Conservation (phyloP, 2,888 invertebrate species). For the Elysia crispata region DNA sequence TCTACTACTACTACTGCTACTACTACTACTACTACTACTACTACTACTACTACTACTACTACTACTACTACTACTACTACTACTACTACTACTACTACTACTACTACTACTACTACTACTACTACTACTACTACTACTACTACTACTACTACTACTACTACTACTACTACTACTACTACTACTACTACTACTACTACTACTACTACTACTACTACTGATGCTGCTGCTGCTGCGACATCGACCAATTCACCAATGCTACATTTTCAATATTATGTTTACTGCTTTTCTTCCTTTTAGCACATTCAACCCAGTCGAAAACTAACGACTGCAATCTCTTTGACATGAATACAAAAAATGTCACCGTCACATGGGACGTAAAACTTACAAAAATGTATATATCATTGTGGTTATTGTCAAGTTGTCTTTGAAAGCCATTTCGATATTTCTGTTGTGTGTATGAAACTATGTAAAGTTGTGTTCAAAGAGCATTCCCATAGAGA, state of each 20-base stretch:
- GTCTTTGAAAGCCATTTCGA: too few relatives aligned
- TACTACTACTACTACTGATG: conserved; percentile 38
- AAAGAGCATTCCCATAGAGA: too few relatives aligned
- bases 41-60: conserved; percentile 25
- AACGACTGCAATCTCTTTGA: neutral
- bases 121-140: conserved; percentile 42
- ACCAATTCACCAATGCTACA: conserved; percentile 3
- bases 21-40: conserved; percentile 26
- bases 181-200: conserved; percentile 40
- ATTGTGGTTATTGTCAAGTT: too few relatives aligned
- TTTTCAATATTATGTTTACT: neutral
- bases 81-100: conserved; percentile 36
- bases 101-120: conserved; percentile 41
- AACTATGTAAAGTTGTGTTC: too few relatives aligned
- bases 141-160: conserved; percentile 33
- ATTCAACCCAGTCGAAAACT: neutral
- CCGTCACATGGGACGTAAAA: neutral
- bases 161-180: conserved; percentile 39
- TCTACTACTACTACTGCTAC: conserved; percentile 11
- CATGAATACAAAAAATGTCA: neutral
- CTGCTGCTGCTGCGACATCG: conserved; percentile 22
- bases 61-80: conserved; percentile 42
- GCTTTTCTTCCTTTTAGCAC: neutral
- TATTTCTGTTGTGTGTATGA: too few relatives aligned
- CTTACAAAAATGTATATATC: too few relatives aligned